Evolutionary conservation across 2,888 invertebrate species (phyloP), one percentile per base, ranked within the genome.

Genomic region (Terebella lapidaria): DNA sequence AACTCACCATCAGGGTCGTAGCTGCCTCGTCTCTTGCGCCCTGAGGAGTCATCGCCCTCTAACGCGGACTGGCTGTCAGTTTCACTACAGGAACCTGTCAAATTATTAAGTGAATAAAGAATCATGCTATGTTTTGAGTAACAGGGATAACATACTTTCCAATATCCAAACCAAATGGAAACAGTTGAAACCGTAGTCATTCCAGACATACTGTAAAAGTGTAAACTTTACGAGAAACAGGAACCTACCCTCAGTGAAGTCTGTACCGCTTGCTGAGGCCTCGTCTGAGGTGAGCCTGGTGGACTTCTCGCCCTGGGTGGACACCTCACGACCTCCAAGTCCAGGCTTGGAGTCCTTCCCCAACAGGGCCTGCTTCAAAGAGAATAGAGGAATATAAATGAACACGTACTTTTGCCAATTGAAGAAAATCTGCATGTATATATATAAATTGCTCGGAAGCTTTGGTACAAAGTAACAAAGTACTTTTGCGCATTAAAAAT

Each of bases 51-150:
- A 5, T 55, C 55, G 24, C 55, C 35, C 35, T 55, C 42, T n/a
- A 5, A 20, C 5, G 55, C 22, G 10, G 55, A 42, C 28, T 56
- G 42, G n/a, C 46, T 56, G 27, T 56, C 56, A 24, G 56, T 46
- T 25, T 47, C 56, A 26, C 26, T 46, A 22, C n/a, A 22, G 10
- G 55, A 42, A 18, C 35, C 35, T n/a, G n/a, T n/a, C n/a, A n/a
- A n/a, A n/a, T n/a, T n/a, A n/a, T n/a, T n/a, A n/a, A n/a, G n/a
- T n/a, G n/a, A n/a, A n/a, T n/a, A n/a, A n/a, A n/a, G n/a, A n/a
- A n/a, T n/a, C n/a, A n/a, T n/a, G n/a, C n/a, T n/a, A n/a, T n/a
- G n/a, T n/a, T n/a, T n/a, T n/a, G n/a, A n/a, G n/a, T n/a, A n/a
- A n/a, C n/a, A n/a, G n/a, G n/a, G n/a, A n/a, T n/a, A n/a, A n/a